A percentile compares a stretch with the other conserved stretches of the same genome.
phyloP scores from a whole-genome alignment of 2,113 vertebrate species.

The Tamias sibiricus region DNA sequence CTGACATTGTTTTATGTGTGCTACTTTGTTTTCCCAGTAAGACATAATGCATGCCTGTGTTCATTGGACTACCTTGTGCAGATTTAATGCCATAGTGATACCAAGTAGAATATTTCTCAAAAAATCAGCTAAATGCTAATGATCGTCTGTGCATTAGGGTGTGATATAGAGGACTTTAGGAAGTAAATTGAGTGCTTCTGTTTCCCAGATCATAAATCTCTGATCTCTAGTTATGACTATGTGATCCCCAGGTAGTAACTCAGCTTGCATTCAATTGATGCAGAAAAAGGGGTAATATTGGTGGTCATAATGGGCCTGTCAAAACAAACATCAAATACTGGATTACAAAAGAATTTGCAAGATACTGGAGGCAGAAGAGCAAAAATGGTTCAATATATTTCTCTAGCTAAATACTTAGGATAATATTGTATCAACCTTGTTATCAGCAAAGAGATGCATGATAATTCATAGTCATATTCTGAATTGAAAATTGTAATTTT shows the following conservation, averaged over 20 bases:
- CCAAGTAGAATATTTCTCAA: neutral
- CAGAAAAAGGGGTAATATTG: neutral
- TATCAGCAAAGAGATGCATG: conserved; percentile 28
- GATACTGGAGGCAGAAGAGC: neutral
- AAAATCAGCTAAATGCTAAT: neutral
- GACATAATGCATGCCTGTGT: neutral
- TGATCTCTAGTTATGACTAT: neutral
- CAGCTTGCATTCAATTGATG: neutral
- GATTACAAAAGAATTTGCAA: neutral
- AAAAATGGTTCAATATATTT: neutral
- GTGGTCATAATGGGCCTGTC: neutral
- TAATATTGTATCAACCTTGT: neutral
- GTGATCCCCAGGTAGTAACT: neutral
- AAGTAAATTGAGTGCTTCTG: neutral
- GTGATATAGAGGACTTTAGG: neutral
- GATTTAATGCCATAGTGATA: neutral
- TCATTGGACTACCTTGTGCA: neutral
- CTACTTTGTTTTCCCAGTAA: neutral
- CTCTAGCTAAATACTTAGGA: conserved; percentile 2
- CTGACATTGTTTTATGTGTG: neutral
- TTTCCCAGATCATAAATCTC: neutral
- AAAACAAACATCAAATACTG: neutral
- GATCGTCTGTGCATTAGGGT: neutral
- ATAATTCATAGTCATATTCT: neutral
- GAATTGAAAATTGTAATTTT: neutral